These are phyloP conservation scores for Meteorus cinctellus DNA, from an alignment of 2,888 invertebrate species.

Conservation along the genomic window DNA sequence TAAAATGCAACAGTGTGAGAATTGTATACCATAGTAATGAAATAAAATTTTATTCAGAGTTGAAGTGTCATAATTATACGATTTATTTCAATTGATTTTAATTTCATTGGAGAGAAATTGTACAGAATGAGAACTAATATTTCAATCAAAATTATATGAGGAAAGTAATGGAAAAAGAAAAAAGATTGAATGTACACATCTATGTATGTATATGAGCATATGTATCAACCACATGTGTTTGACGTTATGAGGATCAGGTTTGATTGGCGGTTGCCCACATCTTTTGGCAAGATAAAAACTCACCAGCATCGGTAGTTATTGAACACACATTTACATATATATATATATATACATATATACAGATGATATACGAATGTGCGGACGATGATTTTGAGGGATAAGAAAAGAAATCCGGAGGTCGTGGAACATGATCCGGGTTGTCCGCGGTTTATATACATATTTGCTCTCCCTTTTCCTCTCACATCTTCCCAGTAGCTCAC, in stretches of 20 bases:
- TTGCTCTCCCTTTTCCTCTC: background rate
- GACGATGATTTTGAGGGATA: constrained; percentile 9
- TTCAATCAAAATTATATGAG: background rate
- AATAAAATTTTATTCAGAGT: background rate
- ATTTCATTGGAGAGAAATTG: no score
- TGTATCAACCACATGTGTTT: constrained; percentile 7
- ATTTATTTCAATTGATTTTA: no score
- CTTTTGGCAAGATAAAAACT: constrained; percentile 6
- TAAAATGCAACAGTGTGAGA: background rate
- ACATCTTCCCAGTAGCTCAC: background rate
- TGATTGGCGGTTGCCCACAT: constrained; percentile 6
- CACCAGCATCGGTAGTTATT: constrained; percentile 9
- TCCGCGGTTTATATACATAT: constrained; percentile 4
- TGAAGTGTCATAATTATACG: no score
- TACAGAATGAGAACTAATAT: no score
- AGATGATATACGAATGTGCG: background rate
- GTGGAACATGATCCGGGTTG: constrained; percentile 37
- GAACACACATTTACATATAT: constrained; percentile 1
- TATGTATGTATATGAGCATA: background rate
- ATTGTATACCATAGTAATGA: no score
- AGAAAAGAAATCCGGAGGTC: constrained; percentile 26
- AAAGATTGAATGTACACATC: background rate
- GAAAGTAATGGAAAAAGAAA: background rate
- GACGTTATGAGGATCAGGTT: background rate
- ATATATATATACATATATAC: no score